Evolutionary conservation across 2,888 invertebrate species (phyloP), one percentile per base, ranked within the genome.

Genomic region (Eupithecia pulchellata): DNA sequence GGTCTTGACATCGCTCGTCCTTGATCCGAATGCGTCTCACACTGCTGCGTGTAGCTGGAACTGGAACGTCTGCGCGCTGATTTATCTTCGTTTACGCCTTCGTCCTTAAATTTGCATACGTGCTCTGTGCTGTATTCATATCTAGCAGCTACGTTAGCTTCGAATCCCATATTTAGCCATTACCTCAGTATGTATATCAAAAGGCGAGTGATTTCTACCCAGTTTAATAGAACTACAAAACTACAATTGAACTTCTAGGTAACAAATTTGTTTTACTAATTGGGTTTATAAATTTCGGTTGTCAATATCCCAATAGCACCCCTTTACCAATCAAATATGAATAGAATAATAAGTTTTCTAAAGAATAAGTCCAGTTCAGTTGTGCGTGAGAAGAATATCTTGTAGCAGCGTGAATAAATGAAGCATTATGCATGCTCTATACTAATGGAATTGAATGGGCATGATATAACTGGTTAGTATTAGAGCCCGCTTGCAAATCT

Each of bases 11-110:
- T 64, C 66, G 65, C 77, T 72, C 73, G 73, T 79, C 86, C 89
- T 87, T 87, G 86, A 81, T 78, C 80, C 74, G 78, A 81, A 82
- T 82, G 79, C 81, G 83, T 79, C 79, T 78, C 81, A 81, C 80
- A 75, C 74, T 30, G 39, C 58, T 68, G 30, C 20, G 64, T 68
- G 61, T n/a, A n/a, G n/a, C n/a, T 55, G 66, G 64, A 69, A 63
- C 68, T 64, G 63, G 62, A 72, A 61, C 70, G 66, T 70, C 68
- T 68, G 61, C 62, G 25, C 57, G 60, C 69, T 75, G 66, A 75
- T 74, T 75, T 70, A 72, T 76, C 68, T 72, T 27, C 42, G 68
- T 71, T 62, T 55, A 63, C 69, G 66, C 60, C 68, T 73, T 61
- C 29, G 60, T 68, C 39, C 47, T 64, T 36, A 55, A 25, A 60